These are phyloP conservation scores for Halocynthia roretzi DNA, from an alignment of 23 tunicate species.

Conservation along the genomic window DNA sequence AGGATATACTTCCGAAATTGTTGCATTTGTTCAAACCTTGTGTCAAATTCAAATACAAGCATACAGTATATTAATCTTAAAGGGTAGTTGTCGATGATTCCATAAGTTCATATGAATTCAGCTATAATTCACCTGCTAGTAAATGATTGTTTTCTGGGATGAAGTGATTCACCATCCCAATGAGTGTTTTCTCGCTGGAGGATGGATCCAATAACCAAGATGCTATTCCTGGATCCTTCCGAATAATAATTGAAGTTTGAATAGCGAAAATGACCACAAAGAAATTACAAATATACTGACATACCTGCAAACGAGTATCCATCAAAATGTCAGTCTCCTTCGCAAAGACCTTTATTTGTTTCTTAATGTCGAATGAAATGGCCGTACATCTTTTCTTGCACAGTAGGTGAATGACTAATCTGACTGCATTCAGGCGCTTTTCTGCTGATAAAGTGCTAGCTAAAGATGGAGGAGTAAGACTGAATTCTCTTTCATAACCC, in stretches of 20 bases:
- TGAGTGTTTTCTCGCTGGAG: constrained; percentile 3
- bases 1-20: constrained; percentile 16
- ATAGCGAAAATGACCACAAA: neutral
- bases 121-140: neutral
- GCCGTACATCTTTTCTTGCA: neutral
- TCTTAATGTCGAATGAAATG: constrained; percentile 1
- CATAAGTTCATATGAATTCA: neutral
- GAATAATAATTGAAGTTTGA: neutral
- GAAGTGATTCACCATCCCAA: constrained; percentile 18
- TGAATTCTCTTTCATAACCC: too few species aligned
- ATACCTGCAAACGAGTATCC: constrained; percentile 6
- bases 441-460: constrained; percentile 4
- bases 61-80: neutral
- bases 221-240: constrained; percentile 59
- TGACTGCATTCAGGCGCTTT: neutral
- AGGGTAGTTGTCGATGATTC: neutral
- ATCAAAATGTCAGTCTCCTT: constrained; percentile 2
- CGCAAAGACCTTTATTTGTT: constrained; percentile 12
- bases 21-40: constrained; percentile 16
- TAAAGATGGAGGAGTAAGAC: constrained; percentile 5
- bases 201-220: constrained; percentile 68
- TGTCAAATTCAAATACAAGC: neutral
- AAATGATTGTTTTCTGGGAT: constrained; percentile 11
- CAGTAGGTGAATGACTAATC: neutral
- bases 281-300: neutral